Evolutionary conservation across 1,140 invertebrate species (phyloP).

Genomic region (Formica selysi): DNA sequence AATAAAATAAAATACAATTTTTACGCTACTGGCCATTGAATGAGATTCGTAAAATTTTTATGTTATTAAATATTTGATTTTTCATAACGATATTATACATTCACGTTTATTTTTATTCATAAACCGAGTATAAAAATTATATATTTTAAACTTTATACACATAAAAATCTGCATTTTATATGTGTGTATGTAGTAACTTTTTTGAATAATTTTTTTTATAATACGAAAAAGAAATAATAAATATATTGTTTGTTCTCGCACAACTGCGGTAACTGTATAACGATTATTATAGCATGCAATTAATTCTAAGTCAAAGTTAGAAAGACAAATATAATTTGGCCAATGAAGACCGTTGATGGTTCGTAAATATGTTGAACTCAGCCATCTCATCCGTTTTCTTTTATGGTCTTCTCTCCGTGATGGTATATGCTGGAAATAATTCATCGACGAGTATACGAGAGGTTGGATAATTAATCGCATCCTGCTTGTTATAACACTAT

Average conservation of each 20-base stretch:
- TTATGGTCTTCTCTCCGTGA: conserved; percentile 28
- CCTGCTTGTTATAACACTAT: conserved; percentile 66
- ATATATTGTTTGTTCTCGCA: neutral
- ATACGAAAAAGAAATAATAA: too few relatives aligned
- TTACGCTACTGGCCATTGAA: neutral
- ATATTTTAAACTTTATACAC: neutral
- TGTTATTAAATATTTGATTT: neutral
- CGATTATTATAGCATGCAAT: neutral
- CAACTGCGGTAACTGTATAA: neutral
- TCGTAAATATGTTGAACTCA: conserved; percentile 49
- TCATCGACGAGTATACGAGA: conserved; percentile 62
- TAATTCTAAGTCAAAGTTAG: neutral
- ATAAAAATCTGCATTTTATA: neutral
- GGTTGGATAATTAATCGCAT: conserved; percentile 72
- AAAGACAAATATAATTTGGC: conserved; percentile 36
- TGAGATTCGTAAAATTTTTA: neutral
- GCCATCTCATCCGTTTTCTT: neutral
- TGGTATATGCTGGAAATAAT: conserved; percentile 60
- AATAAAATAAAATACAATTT: conserved; percentile 10
- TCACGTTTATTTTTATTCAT: neutral
- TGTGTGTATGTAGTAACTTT: neutral
- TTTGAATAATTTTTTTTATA: neutral
- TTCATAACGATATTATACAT: neutral
- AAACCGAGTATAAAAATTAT: neutral
- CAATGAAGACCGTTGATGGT: conserved; percentile 49